Conservation (phyloP, 2,113 vertebrate genomes). For the Stigmatopora argus region DNA sequence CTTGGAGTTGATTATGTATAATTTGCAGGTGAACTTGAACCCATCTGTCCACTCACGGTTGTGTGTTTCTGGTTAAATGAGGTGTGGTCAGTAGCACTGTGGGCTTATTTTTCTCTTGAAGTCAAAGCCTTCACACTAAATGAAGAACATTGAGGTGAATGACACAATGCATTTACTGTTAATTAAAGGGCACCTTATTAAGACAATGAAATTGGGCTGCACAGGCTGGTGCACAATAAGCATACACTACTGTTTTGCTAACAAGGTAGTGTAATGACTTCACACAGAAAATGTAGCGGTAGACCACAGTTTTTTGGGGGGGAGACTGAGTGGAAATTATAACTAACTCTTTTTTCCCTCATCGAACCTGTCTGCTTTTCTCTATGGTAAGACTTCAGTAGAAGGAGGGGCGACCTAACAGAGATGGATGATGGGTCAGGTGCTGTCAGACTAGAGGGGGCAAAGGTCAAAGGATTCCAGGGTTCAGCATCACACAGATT, state of each 20-base stretch:
- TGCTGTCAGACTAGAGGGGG: slow-evolving; percentile 43
- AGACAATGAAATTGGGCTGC: neutral
- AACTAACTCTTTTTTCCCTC: neutral
- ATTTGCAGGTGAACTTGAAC: neutral
- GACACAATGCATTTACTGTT: neutral
- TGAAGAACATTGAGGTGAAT: neutral
- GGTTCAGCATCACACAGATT: slow-evolving; percentile 27
- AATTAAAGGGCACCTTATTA: slow-evolving; percentile 9
- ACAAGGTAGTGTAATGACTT: slow-evolving; percentile 4
- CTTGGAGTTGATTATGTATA: neutral
- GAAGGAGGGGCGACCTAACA: slow-evolving; percentile 12
- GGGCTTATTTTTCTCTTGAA: neutral
- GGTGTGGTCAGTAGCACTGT: slow-evolving; percentile 1
- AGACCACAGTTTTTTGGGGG: too few relatives aligned
- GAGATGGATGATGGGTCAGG: slow-evolving; percentile 48
- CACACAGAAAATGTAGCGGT: neutral
- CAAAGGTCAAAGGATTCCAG: slow-evolving; percentile 42
- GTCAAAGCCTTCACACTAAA: neutral
- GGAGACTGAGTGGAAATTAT: neutral
- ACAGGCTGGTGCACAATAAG: neutral
- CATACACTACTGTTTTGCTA: neutral
- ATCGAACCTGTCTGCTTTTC: slow-evolving; percentile 3
- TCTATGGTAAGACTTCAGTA: neutral
- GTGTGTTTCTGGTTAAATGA: neutral
- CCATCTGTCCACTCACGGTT: slow-evolving; percentile 2